Evolutionary conservation across 2,797 vertebrate species (phyloP).

Genomic region (Hapalemur alaotrensis): DNA sequence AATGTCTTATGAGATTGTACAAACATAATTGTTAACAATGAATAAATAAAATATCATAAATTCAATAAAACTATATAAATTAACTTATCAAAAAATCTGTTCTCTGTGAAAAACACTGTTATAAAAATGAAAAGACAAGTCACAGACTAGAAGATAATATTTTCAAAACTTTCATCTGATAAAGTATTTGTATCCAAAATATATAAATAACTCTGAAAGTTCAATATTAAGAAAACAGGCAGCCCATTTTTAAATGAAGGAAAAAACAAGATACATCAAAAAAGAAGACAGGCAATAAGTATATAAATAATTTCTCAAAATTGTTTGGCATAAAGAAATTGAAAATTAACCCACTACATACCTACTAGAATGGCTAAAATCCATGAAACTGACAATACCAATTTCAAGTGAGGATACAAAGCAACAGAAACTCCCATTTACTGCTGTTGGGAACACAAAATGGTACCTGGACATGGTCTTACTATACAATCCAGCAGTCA

Average conservation of each 20-base stretch:
- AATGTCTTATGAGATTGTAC: too few species aligned
- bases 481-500: not conserved
- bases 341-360: not conserved
- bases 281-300: not conserved
- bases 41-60: too few species aligned
- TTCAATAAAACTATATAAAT: too few species aligned
- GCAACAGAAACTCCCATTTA: not conserved
- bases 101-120: not conserved
- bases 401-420: not conserved
- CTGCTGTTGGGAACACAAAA: not conserved
- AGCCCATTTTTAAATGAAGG: not conserved
- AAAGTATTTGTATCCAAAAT: not conserved
- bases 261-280: not conserved
- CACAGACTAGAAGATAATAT: not conserved
- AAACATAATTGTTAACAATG: too few species aligned
- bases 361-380: not conserved
- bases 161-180: not conserved
- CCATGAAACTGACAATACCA: not conserved
- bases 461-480: not conserved
- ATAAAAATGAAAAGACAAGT: not conserved
- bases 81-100: too few species aligned
- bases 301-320: not conserved
- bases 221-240: not conserved
- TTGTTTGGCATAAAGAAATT: not conserved
- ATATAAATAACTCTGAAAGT: not conserved